These are phyloP conservation scores for Myiotriccus ornatus DNA, from an alignment of 2,797 vertebrate genomes.

Conservation along the genomic window DNA sequence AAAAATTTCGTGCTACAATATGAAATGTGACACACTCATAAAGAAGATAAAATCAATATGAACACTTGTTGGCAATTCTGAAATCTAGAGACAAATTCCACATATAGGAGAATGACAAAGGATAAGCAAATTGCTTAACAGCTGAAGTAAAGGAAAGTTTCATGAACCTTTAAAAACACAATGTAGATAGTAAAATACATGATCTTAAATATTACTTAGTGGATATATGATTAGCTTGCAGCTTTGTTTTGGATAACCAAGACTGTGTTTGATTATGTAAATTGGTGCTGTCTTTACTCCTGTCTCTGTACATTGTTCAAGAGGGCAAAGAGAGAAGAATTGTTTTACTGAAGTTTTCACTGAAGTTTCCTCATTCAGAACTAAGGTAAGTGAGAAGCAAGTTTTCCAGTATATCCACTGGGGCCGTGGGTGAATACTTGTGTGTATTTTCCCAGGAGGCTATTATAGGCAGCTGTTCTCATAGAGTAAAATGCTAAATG, in stretches of 20 bases:
- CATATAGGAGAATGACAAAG: accelerated
- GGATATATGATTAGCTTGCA: neutral
- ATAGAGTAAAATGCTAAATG: neutral
- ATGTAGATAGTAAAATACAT: neutral
- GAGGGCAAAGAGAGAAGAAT: neutral
- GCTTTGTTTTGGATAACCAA: neutral
- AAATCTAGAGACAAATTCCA: neutral
- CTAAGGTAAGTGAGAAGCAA: neutral
- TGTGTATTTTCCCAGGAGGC: neutral
- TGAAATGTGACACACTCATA: neutral
- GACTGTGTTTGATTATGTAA: neutral
- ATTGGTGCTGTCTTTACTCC: neutral
- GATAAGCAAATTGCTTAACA: neutral
- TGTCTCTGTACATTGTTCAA: neutral
- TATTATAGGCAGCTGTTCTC: neutral
- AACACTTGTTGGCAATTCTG: neutral
- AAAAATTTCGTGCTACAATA: neutral
- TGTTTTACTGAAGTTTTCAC: neutral
- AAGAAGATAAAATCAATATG: neutral
- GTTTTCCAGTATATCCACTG: neutral
- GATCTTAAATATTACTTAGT: neutral
- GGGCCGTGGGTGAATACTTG: neutral
- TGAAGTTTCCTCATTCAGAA: neutral
- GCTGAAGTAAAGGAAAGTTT: neutral
- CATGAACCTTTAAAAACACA: neutral